Evolutionary conservation across 1,140 invertebrate species (phyloP).

Genomic region (Diprion similis): DNA sequence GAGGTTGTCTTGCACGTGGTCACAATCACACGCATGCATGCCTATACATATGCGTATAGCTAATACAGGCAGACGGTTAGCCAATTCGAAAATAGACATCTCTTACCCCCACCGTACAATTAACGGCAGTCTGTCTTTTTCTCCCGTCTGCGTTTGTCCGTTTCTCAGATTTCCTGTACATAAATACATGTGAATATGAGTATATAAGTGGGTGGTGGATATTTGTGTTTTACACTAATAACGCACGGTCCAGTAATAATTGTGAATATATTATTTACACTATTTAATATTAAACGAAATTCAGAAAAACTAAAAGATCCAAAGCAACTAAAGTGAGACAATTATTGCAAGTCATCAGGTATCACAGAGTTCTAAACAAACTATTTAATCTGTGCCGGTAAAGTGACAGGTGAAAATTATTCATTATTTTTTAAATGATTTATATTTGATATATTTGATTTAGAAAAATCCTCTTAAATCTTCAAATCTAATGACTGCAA

Average conservation of each 20-base stretch:
- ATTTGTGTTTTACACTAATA: background rate
- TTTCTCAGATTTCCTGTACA: too few relatives aligned
- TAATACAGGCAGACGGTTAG: background rate
- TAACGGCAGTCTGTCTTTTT: background rate
- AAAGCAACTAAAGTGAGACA: background rate
- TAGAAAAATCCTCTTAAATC: too few relatives aligned
- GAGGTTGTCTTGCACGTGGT: too few relatives aligned
- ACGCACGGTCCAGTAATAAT: too few relatives aligned
- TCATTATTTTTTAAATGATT: too few relatives aligned
- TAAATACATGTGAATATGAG: background rate
- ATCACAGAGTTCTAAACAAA: background rate
- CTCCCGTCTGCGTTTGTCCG: background rate
- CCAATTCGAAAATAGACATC: conserved; percentile 5
- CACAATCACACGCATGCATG: background rate
- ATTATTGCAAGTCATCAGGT: background rate
- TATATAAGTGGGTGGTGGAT: background rate
- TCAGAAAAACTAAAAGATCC: background rate
- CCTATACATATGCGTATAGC: background rate
- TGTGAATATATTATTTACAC: too few relatives aligned
- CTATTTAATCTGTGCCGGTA: background rate
- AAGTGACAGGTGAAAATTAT: too few relatives aligned
- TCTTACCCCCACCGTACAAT: background rate
- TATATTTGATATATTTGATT: too few relatives aligned
- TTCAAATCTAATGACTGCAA: too few relatives aligned
- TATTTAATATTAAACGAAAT: background rate